These are phyloP conservation scores for Myotis yumanensis DNA, from an alignment of 2,113 vertebrate genomes.

Conservation along the genomic window DNA sequence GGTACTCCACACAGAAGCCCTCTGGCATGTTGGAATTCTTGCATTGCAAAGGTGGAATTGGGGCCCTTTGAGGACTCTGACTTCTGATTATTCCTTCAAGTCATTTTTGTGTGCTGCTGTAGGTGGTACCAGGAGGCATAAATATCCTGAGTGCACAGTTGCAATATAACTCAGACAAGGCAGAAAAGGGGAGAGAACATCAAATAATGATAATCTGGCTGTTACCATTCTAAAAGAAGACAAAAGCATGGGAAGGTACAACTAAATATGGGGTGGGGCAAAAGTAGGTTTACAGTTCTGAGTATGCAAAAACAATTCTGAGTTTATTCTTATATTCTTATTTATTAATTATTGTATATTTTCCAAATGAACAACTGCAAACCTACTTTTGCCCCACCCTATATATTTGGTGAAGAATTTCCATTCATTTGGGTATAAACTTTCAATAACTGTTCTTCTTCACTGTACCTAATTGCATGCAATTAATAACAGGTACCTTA, in stretches of 20 bases:
- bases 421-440: neutral
- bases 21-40: neutral
- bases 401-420: neutral
- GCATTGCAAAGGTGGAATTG: neutral
- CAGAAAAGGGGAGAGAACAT: neutral
- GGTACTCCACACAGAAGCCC: neutral
- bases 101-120: neutral
- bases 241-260: neutral
- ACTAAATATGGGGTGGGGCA: neutral
- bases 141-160: neutral
- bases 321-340: too few relatives aligned
- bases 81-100: neutral
- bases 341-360: too few relatives aligned
- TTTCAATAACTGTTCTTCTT: neutral
- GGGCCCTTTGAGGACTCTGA: neutral
- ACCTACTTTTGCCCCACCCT: too few relatives aligned
- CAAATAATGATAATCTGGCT: neutral
- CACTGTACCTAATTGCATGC: neutral
- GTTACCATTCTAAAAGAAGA: neutral
- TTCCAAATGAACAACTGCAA: too few relatives aligned
- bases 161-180: neutral
- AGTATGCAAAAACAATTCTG: too few relatives aligned
- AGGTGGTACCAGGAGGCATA: neutral
- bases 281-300: too few relatives aligned
- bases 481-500: constrained; percentile 4